Percentiles rank a stretch among this genome's conserved stretches.
These are phyloP conservation scores for Notechis scutatus DNA, from an alignment of 2,113 vertebrate genomes.

Conservation along the genomic window DNA sequence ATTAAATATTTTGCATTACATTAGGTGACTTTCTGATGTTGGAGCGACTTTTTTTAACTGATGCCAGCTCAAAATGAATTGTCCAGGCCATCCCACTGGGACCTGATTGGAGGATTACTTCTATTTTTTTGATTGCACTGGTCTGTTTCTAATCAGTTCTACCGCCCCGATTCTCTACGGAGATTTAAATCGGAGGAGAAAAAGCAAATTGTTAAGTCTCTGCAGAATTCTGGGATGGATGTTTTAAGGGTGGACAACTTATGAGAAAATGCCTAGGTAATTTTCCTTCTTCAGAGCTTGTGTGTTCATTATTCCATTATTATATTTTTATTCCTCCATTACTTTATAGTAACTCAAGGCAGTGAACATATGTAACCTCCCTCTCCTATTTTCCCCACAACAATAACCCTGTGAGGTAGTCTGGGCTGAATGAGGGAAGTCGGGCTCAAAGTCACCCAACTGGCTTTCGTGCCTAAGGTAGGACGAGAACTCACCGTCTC, in stretches of 20 bases:
- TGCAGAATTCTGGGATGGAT: background rate
- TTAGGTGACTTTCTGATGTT: background rate
- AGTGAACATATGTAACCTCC: background rate
- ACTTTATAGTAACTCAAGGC: background rate
- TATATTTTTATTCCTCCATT: background rate
- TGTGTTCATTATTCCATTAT: background rate
- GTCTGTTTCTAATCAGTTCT: background rate
- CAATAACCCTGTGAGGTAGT: background rate
- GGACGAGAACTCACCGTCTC: background rate
- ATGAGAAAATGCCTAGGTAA: background rate
- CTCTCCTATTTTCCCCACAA: background rate
- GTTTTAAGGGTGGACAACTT: background rate
- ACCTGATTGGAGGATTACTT: background rate
- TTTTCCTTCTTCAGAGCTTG: background rate
- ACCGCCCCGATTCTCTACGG: background rate
- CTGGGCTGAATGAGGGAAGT: background rate
- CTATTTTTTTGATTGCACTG: background rate
- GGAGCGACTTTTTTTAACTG: too few relatives aligned
- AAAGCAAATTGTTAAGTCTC: background rate
- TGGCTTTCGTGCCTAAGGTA: background rate
- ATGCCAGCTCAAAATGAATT: background rate
- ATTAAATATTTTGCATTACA: background rate
- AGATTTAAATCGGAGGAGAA: background rate
- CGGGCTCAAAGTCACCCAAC: background rate
- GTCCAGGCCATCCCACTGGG: background rate